Conservation (phyloP, 2,113 vertebrate genomes). For the Coptodon bakossiorum region DNA sequence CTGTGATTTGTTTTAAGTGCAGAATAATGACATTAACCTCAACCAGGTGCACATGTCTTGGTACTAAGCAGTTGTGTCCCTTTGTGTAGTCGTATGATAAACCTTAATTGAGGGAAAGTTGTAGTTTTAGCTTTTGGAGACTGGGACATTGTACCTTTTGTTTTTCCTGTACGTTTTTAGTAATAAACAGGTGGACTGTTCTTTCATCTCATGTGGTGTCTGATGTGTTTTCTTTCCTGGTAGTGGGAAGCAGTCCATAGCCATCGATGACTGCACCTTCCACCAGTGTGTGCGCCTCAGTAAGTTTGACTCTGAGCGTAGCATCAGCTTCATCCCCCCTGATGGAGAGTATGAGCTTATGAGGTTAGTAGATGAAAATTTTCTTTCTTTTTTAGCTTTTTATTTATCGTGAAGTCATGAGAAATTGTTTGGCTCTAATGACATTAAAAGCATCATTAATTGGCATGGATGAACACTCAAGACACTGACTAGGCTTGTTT, state of each 20-base stretch:
- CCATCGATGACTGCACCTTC: slow-evolving; percentile 99
- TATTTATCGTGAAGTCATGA: not conserved
- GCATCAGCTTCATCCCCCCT: slow-evolving; percentile 99
- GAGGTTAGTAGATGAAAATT: slow-evolving; percentile 75
- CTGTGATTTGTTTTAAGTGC: not conserved
- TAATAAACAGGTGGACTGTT: not conserved
- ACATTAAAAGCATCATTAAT: not conserved
- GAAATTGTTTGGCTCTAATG: not conserved
- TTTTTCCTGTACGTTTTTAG: not conserved
- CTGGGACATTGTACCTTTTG: not conserved
- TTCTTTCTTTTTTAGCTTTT: not conserved
- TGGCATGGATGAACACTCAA: not conserved
- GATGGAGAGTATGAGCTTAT: slow-evolving; percentile 99
- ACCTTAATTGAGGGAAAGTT: slow-evolving; percentile 1
- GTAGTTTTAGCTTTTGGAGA: not conserved
- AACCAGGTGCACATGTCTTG: not conserved
- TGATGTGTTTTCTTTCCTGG: not conserved
- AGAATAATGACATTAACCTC: slow-evolving; percentile 11
- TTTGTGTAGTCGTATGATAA: not conserved
- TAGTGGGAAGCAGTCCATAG: slow-evolving; percentile 98
- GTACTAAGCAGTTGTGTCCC: not conserved
- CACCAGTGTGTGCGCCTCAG: slow-evolving; percentile 98
- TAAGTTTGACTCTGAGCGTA: slow-evolving; percentile 98
- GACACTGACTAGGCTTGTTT: not conserved
- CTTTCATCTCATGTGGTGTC: not conserved